Conservation (phyloP, 2,113 vertebrate genomes). For the Hemichromis elongatus region DNA sequence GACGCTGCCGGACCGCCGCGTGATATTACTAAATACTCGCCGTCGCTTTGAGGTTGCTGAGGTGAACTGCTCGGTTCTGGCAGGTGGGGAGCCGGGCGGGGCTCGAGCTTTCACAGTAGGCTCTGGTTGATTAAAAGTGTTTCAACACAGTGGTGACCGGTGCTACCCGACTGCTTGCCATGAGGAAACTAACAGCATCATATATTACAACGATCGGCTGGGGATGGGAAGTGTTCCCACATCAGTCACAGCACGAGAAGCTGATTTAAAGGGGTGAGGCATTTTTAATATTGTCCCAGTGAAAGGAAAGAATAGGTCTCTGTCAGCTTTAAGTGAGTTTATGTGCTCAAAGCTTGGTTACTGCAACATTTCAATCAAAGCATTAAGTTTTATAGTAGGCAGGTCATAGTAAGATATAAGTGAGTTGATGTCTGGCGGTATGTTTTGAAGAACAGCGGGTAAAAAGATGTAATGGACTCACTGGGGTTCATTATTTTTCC, state of each 20-base stretch:
- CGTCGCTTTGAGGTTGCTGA: conserved; percentile 73
- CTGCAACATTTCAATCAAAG: neutral
- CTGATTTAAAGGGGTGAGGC: conserved; percentile 43
- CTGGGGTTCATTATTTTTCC: neutral
- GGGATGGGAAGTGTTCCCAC: conserved; percentile 49
- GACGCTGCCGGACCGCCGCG: conserved; percentile 51
- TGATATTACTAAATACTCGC: conserved; percentile 75
- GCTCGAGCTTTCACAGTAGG: conserved; percentile 52
- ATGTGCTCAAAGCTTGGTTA: neutral
- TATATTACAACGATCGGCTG: conserved; percentile 61
- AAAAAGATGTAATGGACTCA: neutral
- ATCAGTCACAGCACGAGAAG: conserved; percentile 51
- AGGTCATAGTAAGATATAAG: neutral
- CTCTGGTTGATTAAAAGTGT: conserved; percentile 73
- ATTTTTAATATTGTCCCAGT: conserved; percentile 51
- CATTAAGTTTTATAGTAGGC: neutral
- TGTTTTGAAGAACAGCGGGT: neutral
- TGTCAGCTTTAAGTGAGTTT: neutral
- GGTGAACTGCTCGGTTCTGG: conserved; percentile 62
- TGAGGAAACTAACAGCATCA: conserved; percentile 53
- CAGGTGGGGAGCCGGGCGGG: conserved; percentile 55
- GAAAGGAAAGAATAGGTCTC: conserved; percentile 9
- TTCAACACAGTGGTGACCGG: conserved; percentile 55
- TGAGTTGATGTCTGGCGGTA: neutral
- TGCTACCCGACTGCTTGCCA: conserved; percentile 50